Base-by-base conservation (phyloP, 1,140 invertebrate species). In the Pristionchus pacificus region DNA sequence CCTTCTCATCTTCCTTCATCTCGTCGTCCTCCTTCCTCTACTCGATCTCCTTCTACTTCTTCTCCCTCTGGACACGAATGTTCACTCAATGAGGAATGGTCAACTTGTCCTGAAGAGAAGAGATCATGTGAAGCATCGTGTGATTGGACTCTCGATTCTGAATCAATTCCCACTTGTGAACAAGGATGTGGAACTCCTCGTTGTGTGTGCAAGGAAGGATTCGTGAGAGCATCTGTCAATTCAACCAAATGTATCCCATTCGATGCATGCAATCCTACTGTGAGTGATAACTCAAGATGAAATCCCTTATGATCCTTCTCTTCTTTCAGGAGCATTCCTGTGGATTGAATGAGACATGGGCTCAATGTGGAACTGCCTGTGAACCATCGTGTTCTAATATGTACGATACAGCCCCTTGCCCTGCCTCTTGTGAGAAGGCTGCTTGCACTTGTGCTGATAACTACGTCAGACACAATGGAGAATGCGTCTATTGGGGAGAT, bases 361-460 rank as follows among this genome's bases (percentile, higher is more conserved):
- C 81, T 49, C 82, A 82, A 68, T 82, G 80, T 62, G 80, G 80
- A n/a, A 76, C 63, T 2, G 78, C 82, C 31, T 82, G 80, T 74
- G 80, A 82, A 57, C 80, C 80, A 15, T 72, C 65, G 0, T 77
- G 81, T 63, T 60, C 78, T 27, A 83, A 74, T 49, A 81, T 83
- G 81, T 82, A 83, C 67, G 75, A 83, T 60, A 76, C 79, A 10
- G 72, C 80, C 58, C 82, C 82, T 0, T 82, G 80, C 33, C 76
- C 72, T 1, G 55, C 78, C 6, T 72, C 60, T 58, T 82, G 80
- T 62, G 71, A 79, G 62, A 68, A 71, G 58, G 74, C 79, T 29
- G 80, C 72, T n/a, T 82, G 80, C 61, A 83, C 80, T 28, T 82
- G 80, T 71, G 77, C 74, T 10, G 82, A 84, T 33, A 82, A 83